Base-by-base conservation (phyloP, 1,140 invertebrate species). In the Oncopodura yosiiana region DNA sequence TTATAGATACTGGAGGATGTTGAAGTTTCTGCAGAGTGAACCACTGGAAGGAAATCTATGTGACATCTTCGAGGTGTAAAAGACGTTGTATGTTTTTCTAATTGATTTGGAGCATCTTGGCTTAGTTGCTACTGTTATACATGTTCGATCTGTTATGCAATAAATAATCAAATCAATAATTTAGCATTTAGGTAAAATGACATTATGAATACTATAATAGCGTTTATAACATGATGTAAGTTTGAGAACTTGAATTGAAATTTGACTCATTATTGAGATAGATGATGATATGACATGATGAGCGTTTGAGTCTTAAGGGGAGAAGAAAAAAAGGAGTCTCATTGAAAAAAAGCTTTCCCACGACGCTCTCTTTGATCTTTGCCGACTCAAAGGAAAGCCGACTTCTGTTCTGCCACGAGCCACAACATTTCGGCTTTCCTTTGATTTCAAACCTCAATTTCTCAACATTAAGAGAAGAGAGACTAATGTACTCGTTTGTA, bases 301-400 rank as follows among this genome's bases (percentile, higher is more conserved):
- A n/a, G n/a, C n/a, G n/a, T n/a, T n/a, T n/a, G n/a, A n/a, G n/a
- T n/a, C 19, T 30, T 30, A 27, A 44, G 34, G 27, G 49, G 12
- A 29, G 24, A n/a, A 24, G 43, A 34, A 26, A 59, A 43, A 48
- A n/a, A n/a, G n/a, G n/a, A n/a, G n/a, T n/a, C n/a, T n/a, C n/a
- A n/a, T n/a, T n/a, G n/a, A n/a, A 53, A 54, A 56, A 57, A 45
- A n/a, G 49, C 53, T 63, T 60, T 63, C 57, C 57, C 61, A 63
- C 61, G 61, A 63, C 56, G 49, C 44, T 37, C 34, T 41, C 38
- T n/a, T 46, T 46, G 27, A 46, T 46, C 30, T n/a, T n/a, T n/a
- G n/a, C n/a, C n/a, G n/a, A n/a, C n/a, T n/a, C n/a, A n/a, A n/a
- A n/a, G n/a, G n/a, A n/a, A n/a, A n/a, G n/a, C n/a, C n/a, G n/a